A percentile compares a stretch with the other conserved stretches of the same genome.
These are phyloP conservation scores for Orcinus orca DNA, from an alignment of 2,113 vertebrate species.

Conservation along the genomic window DNA sequence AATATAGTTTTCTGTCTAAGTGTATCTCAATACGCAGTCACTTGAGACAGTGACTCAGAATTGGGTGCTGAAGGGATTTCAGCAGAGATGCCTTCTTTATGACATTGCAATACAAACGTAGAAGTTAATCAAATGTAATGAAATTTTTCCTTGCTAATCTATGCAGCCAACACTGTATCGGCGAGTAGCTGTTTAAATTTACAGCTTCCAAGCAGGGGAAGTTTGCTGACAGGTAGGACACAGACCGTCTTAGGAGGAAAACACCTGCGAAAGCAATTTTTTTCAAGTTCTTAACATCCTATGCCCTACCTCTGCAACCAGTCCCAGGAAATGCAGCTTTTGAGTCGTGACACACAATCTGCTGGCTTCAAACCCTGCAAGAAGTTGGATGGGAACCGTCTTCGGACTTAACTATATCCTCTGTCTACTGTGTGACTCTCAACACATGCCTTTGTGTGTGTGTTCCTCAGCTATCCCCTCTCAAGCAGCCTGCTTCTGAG, in stretches of 20 bases:
- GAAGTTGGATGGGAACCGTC: not conserved
- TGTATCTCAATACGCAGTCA: not conserved
- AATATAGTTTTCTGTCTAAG: constrained; percentile 26
- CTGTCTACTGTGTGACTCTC: not conserved
- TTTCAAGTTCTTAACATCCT: not conserved
- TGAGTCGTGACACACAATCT: not conserved
- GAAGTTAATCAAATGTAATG: constrained; percentile 27
- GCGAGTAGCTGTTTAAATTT: constrained; percentile 12
- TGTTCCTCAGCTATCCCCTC: not conserved
- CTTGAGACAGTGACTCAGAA: not conserved
- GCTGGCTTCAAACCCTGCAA: not conserved
- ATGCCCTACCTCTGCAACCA: not conserved
- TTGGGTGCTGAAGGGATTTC: not conserved
- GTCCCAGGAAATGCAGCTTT: not conserved
- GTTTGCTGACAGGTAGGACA: not conserved
- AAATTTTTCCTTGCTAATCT: constrained; percentile 14
- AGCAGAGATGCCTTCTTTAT: constrained; percentile 5
- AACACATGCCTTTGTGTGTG: not conserved
- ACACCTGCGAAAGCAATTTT: not conserved
- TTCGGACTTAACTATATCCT: not conserved
- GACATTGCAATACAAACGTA: not conserved
- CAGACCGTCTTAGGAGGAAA: constrained; percentile 1
- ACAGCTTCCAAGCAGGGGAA: not conserved
- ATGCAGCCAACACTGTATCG: not conserved
- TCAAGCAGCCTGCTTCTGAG: not conserved